These are phyloP conservation scores for Eulemur coronatus DNA, from an alignment of 2,797 vertebrate genomes.

Conservation along the genomic window DNA sequence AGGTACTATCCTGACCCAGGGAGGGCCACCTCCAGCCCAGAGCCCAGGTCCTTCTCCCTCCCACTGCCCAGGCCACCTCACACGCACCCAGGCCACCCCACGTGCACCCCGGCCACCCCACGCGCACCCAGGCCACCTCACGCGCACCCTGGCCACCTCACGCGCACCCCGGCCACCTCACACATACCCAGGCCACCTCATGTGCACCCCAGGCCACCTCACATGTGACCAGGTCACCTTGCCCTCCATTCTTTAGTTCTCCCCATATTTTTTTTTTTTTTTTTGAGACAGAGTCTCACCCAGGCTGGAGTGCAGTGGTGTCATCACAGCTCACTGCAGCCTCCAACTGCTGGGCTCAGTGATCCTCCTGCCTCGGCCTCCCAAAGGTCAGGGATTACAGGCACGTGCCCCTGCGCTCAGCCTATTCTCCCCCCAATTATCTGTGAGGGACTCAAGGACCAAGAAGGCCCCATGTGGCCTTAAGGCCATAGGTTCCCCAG, in stretches of 20 bases:
- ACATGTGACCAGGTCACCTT: background rate
- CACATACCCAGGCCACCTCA: background rate
- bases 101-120: rapidly evolving
- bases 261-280: no score
- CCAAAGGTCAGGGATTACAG: no score
- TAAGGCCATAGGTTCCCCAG: no score
- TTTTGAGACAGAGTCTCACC: no score
- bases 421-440: background rate
- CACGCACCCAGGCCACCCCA: background rate
- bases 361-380: no score
- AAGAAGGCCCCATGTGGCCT: no score
- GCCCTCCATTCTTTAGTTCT: background rate
- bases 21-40: rapidly evolving
- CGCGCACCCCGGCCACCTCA: rapidly evolving
- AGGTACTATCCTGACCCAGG: constrained; percentile 77
- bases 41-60: no score
- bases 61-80: background rate
- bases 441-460: background rate
- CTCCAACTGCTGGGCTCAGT: no score
- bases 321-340: no score
- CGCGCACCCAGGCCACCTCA: rapidly evolving
- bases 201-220: background rate
- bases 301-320: no score
- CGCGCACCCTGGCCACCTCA: rapidly evolving
- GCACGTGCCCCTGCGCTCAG: no score